Evolutionary conservation across 2,113 vertebrate species (phyloP).

Genomic region (Oxyruncus cristatus): DNA sequence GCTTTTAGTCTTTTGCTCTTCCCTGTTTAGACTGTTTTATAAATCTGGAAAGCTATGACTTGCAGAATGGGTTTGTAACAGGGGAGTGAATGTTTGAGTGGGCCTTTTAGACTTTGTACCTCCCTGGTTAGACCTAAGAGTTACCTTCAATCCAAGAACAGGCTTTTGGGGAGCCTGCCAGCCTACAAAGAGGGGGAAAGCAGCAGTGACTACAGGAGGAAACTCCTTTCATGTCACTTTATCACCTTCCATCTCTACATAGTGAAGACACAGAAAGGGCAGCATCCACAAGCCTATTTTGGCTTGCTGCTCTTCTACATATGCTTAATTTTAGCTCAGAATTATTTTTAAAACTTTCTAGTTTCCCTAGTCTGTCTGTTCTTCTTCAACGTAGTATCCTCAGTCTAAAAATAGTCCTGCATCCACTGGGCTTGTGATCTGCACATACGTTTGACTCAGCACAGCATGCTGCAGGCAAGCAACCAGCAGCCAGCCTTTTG

Average conservation of each 20-base stretch:
- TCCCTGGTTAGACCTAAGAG: neutral
- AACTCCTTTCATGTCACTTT: neutral
- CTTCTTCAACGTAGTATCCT: conserved; percentile 15
- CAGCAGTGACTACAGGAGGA: neutral
- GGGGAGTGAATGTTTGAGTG: neutral
- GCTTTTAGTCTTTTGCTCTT: neutral
- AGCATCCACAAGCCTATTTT: neutral
- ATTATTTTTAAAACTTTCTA: conserved; percentile 39
- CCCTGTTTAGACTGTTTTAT: neutral
- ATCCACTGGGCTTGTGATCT: conserved; percentile 59
- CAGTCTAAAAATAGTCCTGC: conserved; percentile 42
- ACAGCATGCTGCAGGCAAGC: conserved; percentile 49
- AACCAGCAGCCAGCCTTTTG: conserved; percentile 20
- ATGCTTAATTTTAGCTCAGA: neutral
- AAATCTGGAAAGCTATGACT: neutral
- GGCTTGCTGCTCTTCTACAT: neutral
- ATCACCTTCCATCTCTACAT: neutral
- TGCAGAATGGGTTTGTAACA: neutral
- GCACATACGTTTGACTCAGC: conserved; percentile 63
- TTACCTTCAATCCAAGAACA: neutral
- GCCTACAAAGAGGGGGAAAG: neutral
- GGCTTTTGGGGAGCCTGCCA: neutral
- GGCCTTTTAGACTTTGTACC: neutral
- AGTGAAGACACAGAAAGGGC: neutral
- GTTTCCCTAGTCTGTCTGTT: neutral